A percentile compares a stretch with the other conserved stretches of the same genome.
These are phyloP conservation scores for Linnaemya vulpina DNA, from an alignment of 2,888 invertebrate genomes.

Conservation along the genomic window DNA sequence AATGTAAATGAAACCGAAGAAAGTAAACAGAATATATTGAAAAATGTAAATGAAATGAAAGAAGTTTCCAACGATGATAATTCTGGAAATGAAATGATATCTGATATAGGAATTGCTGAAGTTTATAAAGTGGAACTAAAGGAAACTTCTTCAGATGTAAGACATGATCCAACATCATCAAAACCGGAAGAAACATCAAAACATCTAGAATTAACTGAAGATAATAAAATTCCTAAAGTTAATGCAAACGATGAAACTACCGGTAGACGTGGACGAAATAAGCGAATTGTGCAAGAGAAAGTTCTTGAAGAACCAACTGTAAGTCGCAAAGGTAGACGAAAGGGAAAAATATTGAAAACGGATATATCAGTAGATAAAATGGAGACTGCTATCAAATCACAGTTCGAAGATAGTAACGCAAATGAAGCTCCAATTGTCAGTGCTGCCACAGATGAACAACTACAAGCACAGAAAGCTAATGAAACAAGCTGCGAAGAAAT, in stretches of 20 bases:
- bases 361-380: neutral
- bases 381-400: neutral
- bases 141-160: neutral
- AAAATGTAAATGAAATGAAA: neutral
- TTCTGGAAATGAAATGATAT: neutral
- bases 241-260: neutral
- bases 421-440: neutral
- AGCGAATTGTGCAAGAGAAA: neutral
- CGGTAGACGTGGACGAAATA: neutral
- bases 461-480: neutral
- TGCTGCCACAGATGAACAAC: neutral
- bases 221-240: neutral
- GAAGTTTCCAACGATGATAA: neutral
- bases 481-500: neutral
- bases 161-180: neutral
- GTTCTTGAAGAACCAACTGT: constrained; percentile 11
- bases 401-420: neutral
- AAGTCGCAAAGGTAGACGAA: constrained; percentile 39
- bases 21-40: neutral
- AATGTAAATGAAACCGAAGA: neutral
- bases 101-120: neutral
- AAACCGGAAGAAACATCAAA: neutral
- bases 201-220: neutral
- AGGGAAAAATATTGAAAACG: neutral
- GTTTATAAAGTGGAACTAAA: neutral